These are phyloP conservation scores for Mimumesa dahlbomi DNA, from an alignment of 2,888 invertebrate genomes.

Conservation along the genomic window DNA sequence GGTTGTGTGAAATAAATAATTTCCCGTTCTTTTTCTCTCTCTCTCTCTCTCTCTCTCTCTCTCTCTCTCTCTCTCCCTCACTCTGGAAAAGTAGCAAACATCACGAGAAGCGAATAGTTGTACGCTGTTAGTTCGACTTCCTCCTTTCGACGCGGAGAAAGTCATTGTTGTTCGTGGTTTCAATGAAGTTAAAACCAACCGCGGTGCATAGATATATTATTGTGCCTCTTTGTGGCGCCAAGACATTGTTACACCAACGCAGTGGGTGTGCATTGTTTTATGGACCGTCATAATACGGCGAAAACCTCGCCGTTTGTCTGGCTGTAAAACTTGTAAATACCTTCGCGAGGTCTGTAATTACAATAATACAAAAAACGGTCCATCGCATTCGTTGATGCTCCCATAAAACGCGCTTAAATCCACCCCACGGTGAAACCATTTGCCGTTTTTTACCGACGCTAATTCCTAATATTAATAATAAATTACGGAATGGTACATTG, in stretches of 20 bases:
- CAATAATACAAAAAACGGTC: neutral
- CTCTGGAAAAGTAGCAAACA: slow-evolving; percentile 37
- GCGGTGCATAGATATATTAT: slow-evolving; percentile 36
- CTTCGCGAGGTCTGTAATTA: slow-evolving; percentile 32
- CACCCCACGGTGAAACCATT: slow-evolving; percentile 3
- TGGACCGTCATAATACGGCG: slow-evolving; percentile 29
- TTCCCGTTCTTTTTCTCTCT: slow-evolving; percentile 41
- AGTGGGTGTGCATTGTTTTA: slow-evolving; percentile 63
- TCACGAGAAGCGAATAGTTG: slow-evolving; percentile 58
- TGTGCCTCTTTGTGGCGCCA: slow-evolving; percentile 54
- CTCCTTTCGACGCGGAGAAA: slow-evolving; percentile 66
- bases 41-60: slow-evolving; percentile 41
- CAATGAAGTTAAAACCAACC: slow-evolving; percentile 58
- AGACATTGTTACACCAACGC: slow-evolving; percentile 56
- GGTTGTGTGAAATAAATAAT: slow-evolving; percentile 61
- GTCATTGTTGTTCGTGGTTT: slow-evolving; percentile 63
- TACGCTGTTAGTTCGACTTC: slow-evolving; percentile 49
- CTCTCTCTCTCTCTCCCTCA: too few species aligned
- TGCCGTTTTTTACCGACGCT: slow-evolving; percentile 2
- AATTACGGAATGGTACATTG: slow-evolving; percentile 14
- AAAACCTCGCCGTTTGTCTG: slow-evolving; percentile 25
- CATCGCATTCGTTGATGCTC: neutral
- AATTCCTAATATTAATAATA: slow-evolving; percentile 31
- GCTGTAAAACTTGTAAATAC: slow-evolving; percentile 26
- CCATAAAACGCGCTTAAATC: slow-evolving; percentile 13